Base-by-base conservation (phyloP, 2,888 invertebrate species). In the Phortica okadai region DNA sequence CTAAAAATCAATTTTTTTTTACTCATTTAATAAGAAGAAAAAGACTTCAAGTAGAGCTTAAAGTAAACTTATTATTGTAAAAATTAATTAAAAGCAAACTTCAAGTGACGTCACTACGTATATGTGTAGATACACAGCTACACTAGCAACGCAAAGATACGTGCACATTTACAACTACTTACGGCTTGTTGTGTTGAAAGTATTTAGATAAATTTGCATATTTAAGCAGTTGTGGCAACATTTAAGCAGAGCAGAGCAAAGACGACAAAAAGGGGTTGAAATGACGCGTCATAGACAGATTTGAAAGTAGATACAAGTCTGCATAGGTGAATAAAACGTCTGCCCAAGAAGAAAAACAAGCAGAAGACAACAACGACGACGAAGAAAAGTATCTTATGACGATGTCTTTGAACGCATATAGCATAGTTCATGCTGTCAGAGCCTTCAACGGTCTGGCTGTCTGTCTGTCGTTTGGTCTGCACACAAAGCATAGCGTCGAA, bases 171-270 rank as follows among this genome's bases (percentile, higher is more conserved):
- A 69, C 69, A 69, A 69, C 70, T 72, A 72, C 74, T 78, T 78
- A 69, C 78, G 72, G 64, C 76, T 76, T 76, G 82, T 81, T 86
- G 88, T 86, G 86, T 80, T 88, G 86, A 86, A 84, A 86, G 86
- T 85, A 88, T 86, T 86, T 88, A 88, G 83, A 76, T 75, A 67
- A 81, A 86, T 86, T 86, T 86, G 84, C 88, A 86, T 88, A 86
- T 81, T 82, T 86, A 86, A 86, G 88, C 83, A 86, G 85, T 86
- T 86, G 85, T 72, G 85, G 85, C 85, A 88, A 88, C 86, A 83
- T 72, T 70, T 75, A 73, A 77, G 64, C 44, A 58, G 58, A 41
- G 59, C 44, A 25, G 69, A 33, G 54, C 62, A 25, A 10, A 5
- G 25, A 62, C 7, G 7, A 25, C 16, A 72, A 66, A 73, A 79